Evolutionary conservation across 2,888 invertebrate genomes (phyloP), one percentile per base, ranked within the genome.

Genomic region (Troides helena): DNA sequence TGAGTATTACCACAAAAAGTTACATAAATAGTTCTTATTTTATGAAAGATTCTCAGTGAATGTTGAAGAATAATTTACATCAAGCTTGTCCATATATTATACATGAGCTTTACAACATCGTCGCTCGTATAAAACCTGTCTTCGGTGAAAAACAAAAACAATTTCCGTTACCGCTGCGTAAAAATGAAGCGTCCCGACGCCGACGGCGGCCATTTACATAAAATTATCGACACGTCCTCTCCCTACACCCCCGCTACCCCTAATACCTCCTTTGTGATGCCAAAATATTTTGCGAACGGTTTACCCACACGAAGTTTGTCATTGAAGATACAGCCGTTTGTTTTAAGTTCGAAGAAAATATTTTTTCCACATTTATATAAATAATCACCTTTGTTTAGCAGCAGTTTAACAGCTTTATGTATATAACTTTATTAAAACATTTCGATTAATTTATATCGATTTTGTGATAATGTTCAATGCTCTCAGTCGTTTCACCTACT

Each of bases 211-310:
- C 79, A 89, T 91, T 91, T 90, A 79, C 92, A 91, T 91, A 86
- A 80, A 82, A 82, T 83, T 82, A 81, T 78, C 78, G 72, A 70
- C 74, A 74, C 53, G 18, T n/a, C 53, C 53, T 0, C 14, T 1
- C 50, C 8, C n/a, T 75, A 12, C 71, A 58, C 69, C 67, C 43
- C 68, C 53, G 65, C 71, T 65, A 71, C 74, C 76, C 78, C 79
- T 86, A 89, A 90, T 89, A 87, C 90, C 88, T 87, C 85, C 84
- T 90, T 90, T 90, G 91, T 91, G 85, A 84, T 84, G 86, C 82
- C 87, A 88, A 92, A 92, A 92, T 92, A 92, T 92, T 92, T 92
- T 90, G 85, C 83, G 90, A 84, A 89, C 91, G 88, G 91, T 92
- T 92, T 92, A 88, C 84, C 85, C 56, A 89, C 86, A 90, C 91